phyloP scores from a whole-genome alignment of 2,797 vertebrate genomes.

The Sebastes goodei region DNA sequence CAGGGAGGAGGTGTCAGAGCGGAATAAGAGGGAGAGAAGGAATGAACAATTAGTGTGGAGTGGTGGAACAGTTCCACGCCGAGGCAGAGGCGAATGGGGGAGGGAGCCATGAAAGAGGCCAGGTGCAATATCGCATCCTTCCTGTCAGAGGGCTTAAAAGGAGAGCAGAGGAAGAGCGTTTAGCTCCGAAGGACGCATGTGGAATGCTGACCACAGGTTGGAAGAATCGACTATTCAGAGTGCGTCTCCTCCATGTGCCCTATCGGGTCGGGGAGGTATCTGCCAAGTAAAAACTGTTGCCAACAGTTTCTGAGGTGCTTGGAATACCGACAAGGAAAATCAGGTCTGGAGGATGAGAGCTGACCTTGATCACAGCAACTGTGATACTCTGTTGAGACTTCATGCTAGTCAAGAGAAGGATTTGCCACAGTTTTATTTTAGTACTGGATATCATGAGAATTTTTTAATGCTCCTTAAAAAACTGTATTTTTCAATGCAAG shows the following conservation, averaged over 20 bases:
- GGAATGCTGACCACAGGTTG: conserved; percentile 79
- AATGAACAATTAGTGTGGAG: conserved; percentile 73
- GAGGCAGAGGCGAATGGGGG: conserved; percentile 42
- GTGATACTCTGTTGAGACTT: conserved; percentile 47
- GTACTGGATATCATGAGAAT: not conserved
- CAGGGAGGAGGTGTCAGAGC: conserved; percentile 66
- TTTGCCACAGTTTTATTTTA: conserved; percentile 2
- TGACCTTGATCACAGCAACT: conserved; percentile 75
- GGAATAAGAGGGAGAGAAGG: conserved; percentile 57
- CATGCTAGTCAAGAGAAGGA: conserved; percentile 20
- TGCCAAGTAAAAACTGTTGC: conserved; percentile 80
- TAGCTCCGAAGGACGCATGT: conserved; percentile 72
- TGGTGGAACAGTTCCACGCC: conserved; percentile 53
- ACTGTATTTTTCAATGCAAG: not conserved
- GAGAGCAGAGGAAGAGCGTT: conserved; percentile 77
- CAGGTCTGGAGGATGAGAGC: conserved; percentile 67
- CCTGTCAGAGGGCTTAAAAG: conserved; percentile 77
- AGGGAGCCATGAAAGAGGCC: conserved; percentile 72
- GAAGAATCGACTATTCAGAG: conserved; percentile 80
- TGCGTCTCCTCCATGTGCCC: conserved; percentile 66
- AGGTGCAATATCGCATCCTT: conserved; percentile 81
- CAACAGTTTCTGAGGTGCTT: conserved; percentile 74
- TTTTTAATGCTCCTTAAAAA: not conserved
- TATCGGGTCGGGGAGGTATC: conserved; percentile 68
- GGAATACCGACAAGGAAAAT: conserved; percentile 79